These are phyloP conservation scores for Chaitophorus viminalis DNA, from an alignment of 2,888 invertebrate species.

Conservation along the genomic window DNA sequence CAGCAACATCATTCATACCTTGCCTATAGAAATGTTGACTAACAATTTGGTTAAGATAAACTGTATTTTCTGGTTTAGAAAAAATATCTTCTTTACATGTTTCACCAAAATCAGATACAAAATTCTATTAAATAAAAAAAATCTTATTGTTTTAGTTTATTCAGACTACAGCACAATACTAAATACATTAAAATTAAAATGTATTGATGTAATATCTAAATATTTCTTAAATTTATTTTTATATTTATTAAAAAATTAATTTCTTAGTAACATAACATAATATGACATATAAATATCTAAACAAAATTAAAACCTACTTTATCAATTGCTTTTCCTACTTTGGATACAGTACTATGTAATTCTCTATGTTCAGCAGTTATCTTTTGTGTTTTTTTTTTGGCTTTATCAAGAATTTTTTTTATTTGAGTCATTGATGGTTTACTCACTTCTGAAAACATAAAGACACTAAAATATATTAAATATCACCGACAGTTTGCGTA, in stretches of 20 bases:
- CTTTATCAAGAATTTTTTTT: conserved; percentile 2
- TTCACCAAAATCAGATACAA: conserved; percentile 89
- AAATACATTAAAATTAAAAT: too few species aligned
- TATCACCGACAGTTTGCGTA: too few species aligned
- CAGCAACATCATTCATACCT: conserved; percentile 92
- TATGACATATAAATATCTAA: background rate
- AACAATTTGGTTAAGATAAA: conserved; percentile 85
- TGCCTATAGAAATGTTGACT: conserved; percentile 95
- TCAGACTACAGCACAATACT: background rate
- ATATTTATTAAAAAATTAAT: too few species aligned
- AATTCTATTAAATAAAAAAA: conserved; percentile 73
- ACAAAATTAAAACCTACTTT: conserved; percentile 70
- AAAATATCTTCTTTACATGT: conserved; percentile 88
- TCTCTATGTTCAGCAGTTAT: conserved; percentile 86
- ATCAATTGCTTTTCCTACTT: conserved; percentile 97
- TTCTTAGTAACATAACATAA: background rate
- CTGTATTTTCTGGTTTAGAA: conserved; percentile 75
- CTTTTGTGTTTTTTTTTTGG: conserved; percentile 83
- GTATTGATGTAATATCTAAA: too few species aligned
- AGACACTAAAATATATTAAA: too few species aligned
- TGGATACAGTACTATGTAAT: conserved; percentile 83
- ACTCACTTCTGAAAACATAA: background rate
- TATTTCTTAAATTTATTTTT: too few species aligned
- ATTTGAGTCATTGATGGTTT: background rate
- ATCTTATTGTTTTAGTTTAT: background rate